These are phyloP conservation scores for Pelochelys cantorii DNA, from an alignment of 2,797 vertebrate species.

Conservation along the genomic window DNA sequence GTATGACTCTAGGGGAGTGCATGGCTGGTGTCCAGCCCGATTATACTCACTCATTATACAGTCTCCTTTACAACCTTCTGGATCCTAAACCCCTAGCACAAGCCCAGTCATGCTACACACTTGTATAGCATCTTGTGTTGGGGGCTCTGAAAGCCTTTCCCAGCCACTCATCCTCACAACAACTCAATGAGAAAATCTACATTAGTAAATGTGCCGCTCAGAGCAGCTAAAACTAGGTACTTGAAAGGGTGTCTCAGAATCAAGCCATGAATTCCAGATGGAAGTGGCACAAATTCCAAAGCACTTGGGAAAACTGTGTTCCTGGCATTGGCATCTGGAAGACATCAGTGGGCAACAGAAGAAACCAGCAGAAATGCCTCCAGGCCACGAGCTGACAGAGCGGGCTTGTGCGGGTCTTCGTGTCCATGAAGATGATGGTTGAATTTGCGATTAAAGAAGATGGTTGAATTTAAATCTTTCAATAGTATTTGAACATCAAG, in stretches of 20 bases:
- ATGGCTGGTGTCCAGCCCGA: too few relatives aligned
- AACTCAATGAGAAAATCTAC: too few relatives aligned
- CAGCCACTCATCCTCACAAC: not conserved
- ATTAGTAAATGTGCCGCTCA: not conserved
- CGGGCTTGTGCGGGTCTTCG: conserved; percentile 95
- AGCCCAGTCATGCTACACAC: not conserved
- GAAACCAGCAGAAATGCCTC: conserved; percentile 90
- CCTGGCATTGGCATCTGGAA: conserved; percentile 96
- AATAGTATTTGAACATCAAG: not conserved
- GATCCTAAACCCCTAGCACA: too few relatives aligned
- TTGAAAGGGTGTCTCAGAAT: conserved; percentile 93
- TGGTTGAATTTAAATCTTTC: not conserved
- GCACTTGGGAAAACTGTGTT: conserved; percentile 91
- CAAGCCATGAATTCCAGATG: conserved; percentile 93
- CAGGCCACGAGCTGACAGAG: conserved; percentile 91
- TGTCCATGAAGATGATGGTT: conserved; percentile 89
- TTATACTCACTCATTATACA: too few relatives aligned
- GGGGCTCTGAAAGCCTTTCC: not conserved
- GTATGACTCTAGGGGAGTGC: too few relatives aligned
- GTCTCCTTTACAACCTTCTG: too few relatives aligned
- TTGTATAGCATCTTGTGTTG: not conserved
- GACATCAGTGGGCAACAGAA: conserved; percentile 93
- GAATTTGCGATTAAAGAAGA: conserved; percentile 44
- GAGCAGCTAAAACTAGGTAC: not conserved
- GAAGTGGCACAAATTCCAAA: conserved; percentile 96